Evolutionary conservation across 2,888 invertebrate genomes (phyloP).

Genomic region (Sycophila texana): DNA sequence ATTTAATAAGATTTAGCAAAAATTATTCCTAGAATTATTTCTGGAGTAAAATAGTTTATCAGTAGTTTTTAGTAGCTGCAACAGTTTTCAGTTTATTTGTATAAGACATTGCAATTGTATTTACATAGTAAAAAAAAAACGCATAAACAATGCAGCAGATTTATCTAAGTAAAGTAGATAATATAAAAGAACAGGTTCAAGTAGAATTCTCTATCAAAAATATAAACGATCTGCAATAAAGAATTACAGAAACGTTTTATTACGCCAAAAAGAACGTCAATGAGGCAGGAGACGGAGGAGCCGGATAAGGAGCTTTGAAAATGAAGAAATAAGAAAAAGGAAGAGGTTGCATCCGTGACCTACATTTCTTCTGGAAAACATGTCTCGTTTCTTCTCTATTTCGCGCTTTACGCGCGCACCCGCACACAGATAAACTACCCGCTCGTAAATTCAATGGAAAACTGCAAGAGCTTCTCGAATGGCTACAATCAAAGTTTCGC

Average conservation of each 20-base stretch:
- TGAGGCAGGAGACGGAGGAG: background rate
- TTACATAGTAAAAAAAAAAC: too few species aligned
- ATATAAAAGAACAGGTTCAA: too few species aligned
- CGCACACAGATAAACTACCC: background rate
- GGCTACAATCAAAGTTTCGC: constrained; percentile 36
- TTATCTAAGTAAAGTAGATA: background rate
- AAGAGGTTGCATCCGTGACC: constrained; percentile 35
- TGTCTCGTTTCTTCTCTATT: background rate
- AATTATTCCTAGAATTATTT: too few species aligned
- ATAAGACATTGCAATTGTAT: too few species aligned
- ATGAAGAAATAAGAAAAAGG: background rate
- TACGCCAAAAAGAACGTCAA: background rate
- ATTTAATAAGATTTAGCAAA: too few species aligned
- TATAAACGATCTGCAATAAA: background rate
- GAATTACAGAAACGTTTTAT: background rate
- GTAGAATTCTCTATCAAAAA: too few species aligned
- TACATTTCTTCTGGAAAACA: constrained; percentile 6
- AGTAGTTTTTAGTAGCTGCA: too few species aligned
- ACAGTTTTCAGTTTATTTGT: too few species aligned
- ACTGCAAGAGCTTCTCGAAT: constrained; percentile 6
- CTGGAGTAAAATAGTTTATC: too few species aligned
- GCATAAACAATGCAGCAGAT: constrained; percentile 9
- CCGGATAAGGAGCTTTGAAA: background rate
- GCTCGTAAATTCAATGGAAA: constrained; percentile 5
- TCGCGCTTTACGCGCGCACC: background rate